Evolutionary conservation across 2,113 vertebrate species (phyloP), one percentile per base, ranked within the genome.

Genomic region (Microcebus jonahi): DNA sequence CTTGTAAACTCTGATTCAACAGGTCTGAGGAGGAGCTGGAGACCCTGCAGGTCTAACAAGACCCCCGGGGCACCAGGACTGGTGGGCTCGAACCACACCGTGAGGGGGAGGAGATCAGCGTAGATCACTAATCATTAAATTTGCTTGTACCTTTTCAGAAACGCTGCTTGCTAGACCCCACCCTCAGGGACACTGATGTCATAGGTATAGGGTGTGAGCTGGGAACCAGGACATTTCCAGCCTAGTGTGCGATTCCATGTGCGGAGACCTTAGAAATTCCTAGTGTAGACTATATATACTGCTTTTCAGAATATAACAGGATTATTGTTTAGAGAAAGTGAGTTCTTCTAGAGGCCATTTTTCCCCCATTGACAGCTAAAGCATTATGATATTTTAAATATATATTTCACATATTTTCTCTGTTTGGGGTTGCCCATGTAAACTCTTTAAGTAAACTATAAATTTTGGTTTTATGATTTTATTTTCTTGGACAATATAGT

Each of bases 1-100:
- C 27, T 20, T 48, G 45, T 2, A 34, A 9, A 57, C 5, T 7
- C 4, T 5, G 31, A 36, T 48, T 61, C 45, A 36, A 27, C 12
- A 50, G 48, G 18, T 45, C 42, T 45, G 12, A 18, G 31, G 13
- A 23, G 50, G 6, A 31, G 6, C 20, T 45, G 50, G 5, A 0
- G 4, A 1, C 31, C 29, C 15, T 27, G 25, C 11, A 20, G 1
- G 20, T 48, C 70, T 36, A 3, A 11, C 8, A 8, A 59, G 65
- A 14, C 7, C 18, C 34, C 15, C 0, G 2, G 34, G 12, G 57
- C 10, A n/a, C 29, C 2, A 3, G 2, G 0, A 5, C 1, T 18
- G 4, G 8, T 9, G 50, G 83, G 42, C 42, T 75, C 57, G 39
- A 79, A 6, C 57, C 3, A 23, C 17, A 14, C n/a, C 21, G 50